phyloP scores from a whole-genome alignment of 2,797 vertebrate genomes.

The Lates japonicus region DNA sequence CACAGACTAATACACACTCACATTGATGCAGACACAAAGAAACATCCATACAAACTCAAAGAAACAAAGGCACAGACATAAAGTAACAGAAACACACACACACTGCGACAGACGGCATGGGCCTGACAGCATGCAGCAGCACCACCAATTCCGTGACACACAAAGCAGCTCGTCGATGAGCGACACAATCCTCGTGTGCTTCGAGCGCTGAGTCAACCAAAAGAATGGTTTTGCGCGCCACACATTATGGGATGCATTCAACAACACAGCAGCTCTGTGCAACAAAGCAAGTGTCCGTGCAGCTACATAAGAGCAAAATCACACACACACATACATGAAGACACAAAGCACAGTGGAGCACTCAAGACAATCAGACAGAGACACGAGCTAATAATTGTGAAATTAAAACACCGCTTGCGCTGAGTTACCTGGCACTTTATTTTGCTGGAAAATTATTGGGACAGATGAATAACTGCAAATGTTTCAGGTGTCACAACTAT shows the following conservation, averaged over 20 bases:
- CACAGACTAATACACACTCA: conserved; percentile 27
- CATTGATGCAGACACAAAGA: conserved; percentile 68
- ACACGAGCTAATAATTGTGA: conserved; percentile 13
- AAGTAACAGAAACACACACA: conserved; percentile 38
- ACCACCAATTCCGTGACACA: conserved; percentile 30
- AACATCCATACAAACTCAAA: conserved; percentile 48
- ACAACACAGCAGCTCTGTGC: conserved; percentile 36
- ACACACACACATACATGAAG: conserved; percentile 20
- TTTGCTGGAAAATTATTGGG: neutral
- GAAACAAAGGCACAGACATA: conserved; percentile 56
- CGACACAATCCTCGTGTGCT: conserved; percentile 19
- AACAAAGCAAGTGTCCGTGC: conserved; percentile 48
- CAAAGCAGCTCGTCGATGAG: conserved; percentile 37
- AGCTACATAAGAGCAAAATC: conserved; percentile 36
- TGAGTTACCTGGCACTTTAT: neutral
- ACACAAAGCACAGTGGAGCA: neutral
- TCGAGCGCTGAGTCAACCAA: conserved; percentile 39
- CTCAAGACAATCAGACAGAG: conserved; percentile 25
- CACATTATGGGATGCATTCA: conserved; percentile 50
- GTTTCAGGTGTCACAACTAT: neutral
- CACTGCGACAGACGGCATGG: conserved; percentile 53
- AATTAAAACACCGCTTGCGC: too few relatives aligned
- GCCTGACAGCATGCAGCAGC: conserved; percentile 56
- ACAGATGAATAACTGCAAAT: neutral
- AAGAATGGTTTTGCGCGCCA: conserved; percentile 34